These are phyloP conservation scores for Drosophila miranda DNA, from an alignment of 1,140 invertebrate species.

Conservation along the genomic window DNA sequence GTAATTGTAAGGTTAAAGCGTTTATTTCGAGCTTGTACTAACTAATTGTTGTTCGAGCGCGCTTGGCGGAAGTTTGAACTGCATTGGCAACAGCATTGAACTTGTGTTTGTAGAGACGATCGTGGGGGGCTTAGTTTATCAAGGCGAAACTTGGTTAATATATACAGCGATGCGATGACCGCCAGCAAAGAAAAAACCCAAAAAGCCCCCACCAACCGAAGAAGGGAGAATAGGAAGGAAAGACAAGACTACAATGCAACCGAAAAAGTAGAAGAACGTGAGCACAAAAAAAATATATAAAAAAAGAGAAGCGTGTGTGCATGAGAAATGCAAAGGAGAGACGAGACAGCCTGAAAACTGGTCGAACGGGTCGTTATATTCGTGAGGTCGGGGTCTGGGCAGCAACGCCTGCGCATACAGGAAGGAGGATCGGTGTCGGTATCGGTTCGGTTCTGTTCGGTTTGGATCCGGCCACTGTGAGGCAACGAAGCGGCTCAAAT, in stretches of 20 bases:
- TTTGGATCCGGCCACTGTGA: conserved; percentile 24
- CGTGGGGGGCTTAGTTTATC: conserved; percentile 47
- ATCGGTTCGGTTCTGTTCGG: conserved; percentile 2
- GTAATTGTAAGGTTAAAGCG: conserved; percentile 11
- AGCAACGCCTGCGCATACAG: conserved; percentile 35
- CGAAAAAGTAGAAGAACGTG: conserved; percentile 65
- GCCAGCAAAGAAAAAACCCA: conserved; percentile 59
- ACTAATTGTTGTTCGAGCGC: conserved; percentile 45
- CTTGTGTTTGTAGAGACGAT: conserved; percentile 45
- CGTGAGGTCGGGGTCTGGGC: not conserved
- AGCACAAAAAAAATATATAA: conserved; percentile 44
- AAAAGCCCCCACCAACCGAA: conserved; percentile 31
- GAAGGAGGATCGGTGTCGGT: conserved; percentile 36
- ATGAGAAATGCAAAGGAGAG: conserved; percentile 68
- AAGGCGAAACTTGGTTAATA: conserved; percentile 63
- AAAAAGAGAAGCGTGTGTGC: conserved; percentile 56
- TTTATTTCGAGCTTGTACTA: conserved; percentile 11
- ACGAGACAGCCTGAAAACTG: conserved; percentile 65
- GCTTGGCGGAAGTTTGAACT: conserved; percentile 63
- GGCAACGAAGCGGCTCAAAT: conserved; percentile 16
- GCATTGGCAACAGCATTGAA: conserved; percentile 67
- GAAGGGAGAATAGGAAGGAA: conserved; percentile 22
- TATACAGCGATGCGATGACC: conserved; percentile 50
- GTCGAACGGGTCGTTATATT: conserved; percentile 66
- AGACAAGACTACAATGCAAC: conserved; percentile 32